Evolutionary conservation across 2,113 vertebrate species (phyloP), one percentile per base, ranked within the genome.

Genomic region (Xenopus laevis): DNA sequence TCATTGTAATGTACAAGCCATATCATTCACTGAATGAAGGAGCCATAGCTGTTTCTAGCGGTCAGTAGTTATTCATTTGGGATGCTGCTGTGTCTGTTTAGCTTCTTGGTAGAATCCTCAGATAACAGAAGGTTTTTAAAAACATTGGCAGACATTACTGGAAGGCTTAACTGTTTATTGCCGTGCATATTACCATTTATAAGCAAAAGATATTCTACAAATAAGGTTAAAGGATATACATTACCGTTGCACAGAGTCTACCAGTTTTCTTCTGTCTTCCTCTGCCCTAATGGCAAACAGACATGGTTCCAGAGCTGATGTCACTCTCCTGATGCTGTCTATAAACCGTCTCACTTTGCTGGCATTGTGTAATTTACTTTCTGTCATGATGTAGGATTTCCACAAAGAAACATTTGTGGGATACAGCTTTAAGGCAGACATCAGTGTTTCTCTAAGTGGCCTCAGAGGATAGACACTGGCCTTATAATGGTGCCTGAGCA

Each of bases 241-340:
- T 83, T 87, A 99, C 97, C 94, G 93, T 80, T 92, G 93, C 58
- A 94, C 91, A 13, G 82, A 82, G 10, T 97, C 95, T 59, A 89
- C 87, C 68, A 95, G 88, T 45, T 88, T 91, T 82, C 94, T 97
- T 79, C 96, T 93, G 82, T 89, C 89, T 81, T 92, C 90, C 87
- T 99, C 97, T 9, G 93, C 92, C 68, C 90, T 89, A 68, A 99
- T 89, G 7, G 95, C 93, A 69, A 97, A 99, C 65, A 99, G 81
- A 86, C 89, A 91, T 0, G 97, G 97, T 81, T 96, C 87, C 78
- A 97, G 78, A 10, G 82, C 85, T 13, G 78, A 45, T 23, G 82
- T 53, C 73, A 82, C 85, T 85, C 87, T 92, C 70, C 87, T 87
- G 68, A 96, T 59, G 6, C 80, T 58, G 62, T 95, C 86, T 57